Evolutionary conservation across 35 echinoderm and acorn worm species (phyloP).

Genomic region (Heliocidaris tuberculata): DNA sequence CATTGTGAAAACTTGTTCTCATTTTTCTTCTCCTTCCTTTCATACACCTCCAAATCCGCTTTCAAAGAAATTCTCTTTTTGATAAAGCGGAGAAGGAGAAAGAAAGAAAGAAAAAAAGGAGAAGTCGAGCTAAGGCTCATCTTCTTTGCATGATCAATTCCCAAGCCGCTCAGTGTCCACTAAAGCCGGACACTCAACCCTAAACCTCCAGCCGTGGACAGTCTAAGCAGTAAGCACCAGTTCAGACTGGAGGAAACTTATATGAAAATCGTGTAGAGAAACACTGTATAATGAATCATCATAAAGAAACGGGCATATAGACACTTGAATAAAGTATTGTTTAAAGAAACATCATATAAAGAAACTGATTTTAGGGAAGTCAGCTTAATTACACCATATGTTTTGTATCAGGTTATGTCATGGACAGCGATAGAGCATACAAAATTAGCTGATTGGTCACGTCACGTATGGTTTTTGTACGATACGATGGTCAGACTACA

Average conservation of each 20-base stretch:
- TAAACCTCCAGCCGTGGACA: not conserved
- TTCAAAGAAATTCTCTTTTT: constrained; percentile 13
- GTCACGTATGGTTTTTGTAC: no score
- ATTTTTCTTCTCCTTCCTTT: not conserved
- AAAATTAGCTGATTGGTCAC: no score
- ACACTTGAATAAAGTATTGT: no score
- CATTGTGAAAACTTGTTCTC: not conserved
- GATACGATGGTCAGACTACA: no score
- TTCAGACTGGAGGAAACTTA: no score
- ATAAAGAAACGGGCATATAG: no score
- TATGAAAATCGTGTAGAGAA: not conserved
- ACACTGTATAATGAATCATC: no score
- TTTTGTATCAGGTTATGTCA: no score
- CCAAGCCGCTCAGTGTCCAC: constrained; percentile 2
- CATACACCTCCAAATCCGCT: not conserved
- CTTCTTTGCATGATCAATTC: constrained; percentile 34
- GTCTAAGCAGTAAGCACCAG: not conserved
- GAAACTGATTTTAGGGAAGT: no score
- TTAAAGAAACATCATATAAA: no score
- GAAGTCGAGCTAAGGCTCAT: not conserved
- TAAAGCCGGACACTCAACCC: constrained; percentile 12
- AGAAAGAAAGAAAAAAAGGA: not conserved
- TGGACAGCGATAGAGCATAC: no score
- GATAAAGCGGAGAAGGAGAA: not conserved
- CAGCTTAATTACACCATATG: no score